phyloP scores from a whole-genome alignment of 1,140 invertebrate species.

The Euschistus heros region DNA sequence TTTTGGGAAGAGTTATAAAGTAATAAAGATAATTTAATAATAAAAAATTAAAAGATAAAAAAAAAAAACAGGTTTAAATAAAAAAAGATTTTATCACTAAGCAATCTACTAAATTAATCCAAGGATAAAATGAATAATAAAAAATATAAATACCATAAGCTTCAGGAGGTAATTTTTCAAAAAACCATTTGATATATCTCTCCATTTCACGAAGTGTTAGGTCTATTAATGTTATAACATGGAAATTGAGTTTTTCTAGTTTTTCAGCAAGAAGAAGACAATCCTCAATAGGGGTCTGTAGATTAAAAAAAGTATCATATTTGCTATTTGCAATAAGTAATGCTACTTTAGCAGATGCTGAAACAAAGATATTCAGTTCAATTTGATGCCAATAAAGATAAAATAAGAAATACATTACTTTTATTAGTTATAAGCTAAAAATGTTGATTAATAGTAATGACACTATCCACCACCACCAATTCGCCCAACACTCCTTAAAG shows the following conservation, averaged over 20 bases:
- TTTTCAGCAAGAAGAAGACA: slow-evolving; percentile 4
- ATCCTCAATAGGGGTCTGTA: not conserved
- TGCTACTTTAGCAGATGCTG: slow-evolving; percentile 10
- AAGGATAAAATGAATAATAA: not conserved
- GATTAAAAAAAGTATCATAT: not conserved
- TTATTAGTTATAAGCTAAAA: too few species aligned
- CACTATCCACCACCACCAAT: too few species aligned
- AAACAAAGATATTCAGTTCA: not conserved
- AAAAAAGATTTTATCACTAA: too few species aligned
- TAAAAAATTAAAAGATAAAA: too few species aligned
- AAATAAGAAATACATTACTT: too few species aligned
- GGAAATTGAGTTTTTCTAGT: slow-evolving; percentile 7
- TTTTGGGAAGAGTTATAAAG: too few species aligned
- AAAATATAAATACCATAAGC: not conserved
- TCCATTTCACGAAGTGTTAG: not conserved
- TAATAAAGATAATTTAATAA: too few species aligned
- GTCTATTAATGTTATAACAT: slow-evolving; percentile 7
- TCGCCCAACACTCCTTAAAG: too few species aligned
- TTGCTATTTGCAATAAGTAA: slow-evolving; percentile 6
- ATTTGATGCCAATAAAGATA: too few species aligned
- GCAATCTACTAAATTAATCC: too few species aligned
- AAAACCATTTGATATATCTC: not conserved
- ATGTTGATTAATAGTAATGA: too few species aligned
- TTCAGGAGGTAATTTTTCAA: not conserved
- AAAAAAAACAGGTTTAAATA: too few species aligned